Percentiles rank a stretch among this genome's conserved stretches.
Evolutionary conservation across 1,140 invertebrate genomes (phyloP).

Genomic region (Ectropis grisescens): DNA sequence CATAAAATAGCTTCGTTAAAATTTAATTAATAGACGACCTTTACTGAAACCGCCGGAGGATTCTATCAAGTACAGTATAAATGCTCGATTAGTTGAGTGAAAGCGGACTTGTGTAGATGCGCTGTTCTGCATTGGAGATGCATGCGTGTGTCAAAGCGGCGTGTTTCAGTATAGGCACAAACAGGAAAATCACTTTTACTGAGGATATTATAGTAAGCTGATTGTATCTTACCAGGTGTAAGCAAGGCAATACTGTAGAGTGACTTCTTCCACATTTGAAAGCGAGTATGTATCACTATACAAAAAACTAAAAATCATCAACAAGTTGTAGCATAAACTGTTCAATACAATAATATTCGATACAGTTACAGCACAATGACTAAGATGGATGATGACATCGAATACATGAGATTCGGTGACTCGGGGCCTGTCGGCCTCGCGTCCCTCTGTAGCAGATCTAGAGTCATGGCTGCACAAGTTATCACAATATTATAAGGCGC

Average conservation of each 20-base stretch:
- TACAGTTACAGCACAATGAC: constrained; percentile 62
- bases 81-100: no score
- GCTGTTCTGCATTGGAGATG: no score
- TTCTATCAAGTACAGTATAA: no score
- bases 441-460: not conserved
- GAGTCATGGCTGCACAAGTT: no score
- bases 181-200: constrained; percentile 61
- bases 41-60: constrained; percentile 42
- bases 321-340: constrained; percentile 64
- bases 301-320: constrained; percentile 65
- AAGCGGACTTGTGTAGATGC: constrained; percentile 3
- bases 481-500: no score
- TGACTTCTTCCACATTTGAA: constrained; percentile 69
- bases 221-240: constrained; percentile 68
- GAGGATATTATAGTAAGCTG: constrained; percentile 68
- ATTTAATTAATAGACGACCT: constrained; percentile 34
- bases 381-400: constrained; percentile 53
- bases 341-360: constrained; percentile 53
- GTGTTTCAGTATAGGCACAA: constrained; percentile 52
- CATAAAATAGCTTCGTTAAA: constrained; percentile 47
- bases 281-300: constrained; percentile 67
- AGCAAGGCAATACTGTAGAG: constrained; percentile 68
- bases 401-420: no score
- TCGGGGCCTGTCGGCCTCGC: not conserved
- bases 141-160: constrained; percentile 29